These are phyloP conservation scores for Rhabdornis inornatus DNA, from an alignment of 2,113 vertebrate species.

Conservation along the genomic window DNA sequence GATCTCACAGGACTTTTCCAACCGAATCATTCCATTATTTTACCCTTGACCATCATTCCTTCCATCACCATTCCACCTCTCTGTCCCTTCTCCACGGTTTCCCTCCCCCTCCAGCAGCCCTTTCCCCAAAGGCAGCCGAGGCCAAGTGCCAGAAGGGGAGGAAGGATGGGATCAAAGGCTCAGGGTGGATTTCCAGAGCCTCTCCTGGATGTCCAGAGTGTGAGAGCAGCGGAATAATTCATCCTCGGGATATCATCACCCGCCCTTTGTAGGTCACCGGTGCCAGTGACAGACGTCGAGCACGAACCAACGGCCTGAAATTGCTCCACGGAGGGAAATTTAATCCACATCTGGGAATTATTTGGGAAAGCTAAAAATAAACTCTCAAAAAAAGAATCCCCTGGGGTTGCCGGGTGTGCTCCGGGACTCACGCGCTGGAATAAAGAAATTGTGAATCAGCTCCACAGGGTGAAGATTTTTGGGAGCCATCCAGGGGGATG, in stretches of 20 bases:
- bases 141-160: background rate
- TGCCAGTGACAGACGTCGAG: background rate
- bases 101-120: background rate
- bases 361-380: constrained; percentile 39
- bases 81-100: background rate
- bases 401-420: background rate
- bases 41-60: background rate
- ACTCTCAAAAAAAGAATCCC: background rate
- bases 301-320: background rate
- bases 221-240: background rate
- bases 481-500: accelerated
- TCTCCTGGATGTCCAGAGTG: background rate
- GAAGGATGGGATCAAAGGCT: background rate
- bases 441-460: background rate
- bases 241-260: background rate
- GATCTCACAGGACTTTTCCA: background rate
- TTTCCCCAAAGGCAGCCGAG: background rate
- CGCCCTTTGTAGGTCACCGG: constrained; percentile 1
- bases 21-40: accelerated
- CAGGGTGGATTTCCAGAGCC: background rate
- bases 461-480: accelerated
- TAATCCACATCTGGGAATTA: constrained; percentile 55
- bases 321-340: background rate
- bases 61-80: accelerated
- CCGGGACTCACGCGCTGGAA: accelerated